Base-by-base conservation (phyloP, 1,140 invertebrate species). In the Calephelis virginiensis region DNA sequence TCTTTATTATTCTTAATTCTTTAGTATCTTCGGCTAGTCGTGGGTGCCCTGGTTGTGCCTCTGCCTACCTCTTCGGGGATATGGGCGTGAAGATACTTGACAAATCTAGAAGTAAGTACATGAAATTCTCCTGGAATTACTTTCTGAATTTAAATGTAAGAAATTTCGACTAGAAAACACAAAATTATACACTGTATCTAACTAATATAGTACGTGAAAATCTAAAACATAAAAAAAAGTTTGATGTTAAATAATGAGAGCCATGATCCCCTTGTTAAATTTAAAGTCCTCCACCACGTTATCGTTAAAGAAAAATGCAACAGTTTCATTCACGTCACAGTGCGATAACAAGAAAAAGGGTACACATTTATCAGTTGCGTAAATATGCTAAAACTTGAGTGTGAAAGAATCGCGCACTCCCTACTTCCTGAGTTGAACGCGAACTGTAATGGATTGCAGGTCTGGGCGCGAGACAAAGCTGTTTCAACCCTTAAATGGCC, bases 371-470 rank as follows among this genome's bases (percentile, higher is more conserved):
- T 87, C 83, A 81, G 78, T 77, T 78, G 76, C 74, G 81, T 82
- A 81, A 89, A 83, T 86, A 86, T 86, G 81, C 82, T 85, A 86
- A 86, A 82, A 82, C 77, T 78, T 74, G 76, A 72, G 68, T 77
- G 78, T 83, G 78, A 74, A 65, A 56, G 63, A 65, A 65, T 65
- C 63, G 53, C 79, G 73, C 70, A 53, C 37, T 78, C 76, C 75
- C 76, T 71, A 70, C 76, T 86, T 86, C 79, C 80, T 78, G 76
- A 68, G 68, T 73, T 75, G 66, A 73, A 72, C 53, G 50, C 59
- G 68, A 61, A 67, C 74, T 81, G 77, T 82, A 80, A 90, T 86
- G 82, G 81, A 90, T 88, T 90, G 85, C 81, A 79, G 82, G 83
- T 86, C 83, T 87, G 84, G 83, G 79, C 81, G 50, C 73, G 82